Evolutionary conservation across 2,113 vertebrate genomes (phyloP).

Genomic region (Aplodontia rufa): DNA sequence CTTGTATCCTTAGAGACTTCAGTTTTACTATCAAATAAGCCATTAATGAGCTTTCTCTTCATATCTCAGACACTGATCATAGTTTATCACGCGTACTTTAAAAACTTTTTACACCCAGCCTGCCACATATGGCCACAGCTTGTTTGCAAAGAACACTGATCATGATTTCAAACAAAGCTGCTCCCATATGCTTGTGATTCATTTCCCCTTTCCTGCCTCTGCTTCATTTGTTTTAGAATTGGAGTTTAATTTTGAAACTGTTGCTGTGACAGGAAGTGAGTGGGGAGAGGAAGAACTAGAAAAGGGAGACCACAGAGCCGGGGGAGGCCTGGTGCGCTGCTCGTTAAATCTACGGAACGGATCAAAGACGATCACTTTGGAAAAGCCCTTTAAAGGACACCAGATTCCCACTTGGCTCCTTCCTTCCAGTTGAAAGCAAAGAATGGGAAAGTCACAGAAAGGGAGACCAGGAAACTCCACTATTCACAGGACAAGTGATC

Average conservation of each 20-base stretch:
- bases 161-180: slow-evolving; percentile 73
- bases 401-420: not conserved
- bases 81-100: slow-evolving; percentile 27
- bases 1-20: not conserved
- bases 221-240: slow-evolving; percentile 65
- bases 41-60: slow-evolving; percentile 22
- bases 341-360: not conserved
- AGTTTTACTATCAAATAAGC: not conserved
- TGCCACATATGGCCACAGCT: slow-evolving; percentile 58
- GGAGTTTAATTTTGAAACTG: slow-evolving; percentile 62
- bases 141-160: slow-evolving; percentile 75
- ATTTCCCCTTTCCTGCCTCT: slow-evolving; percentile 48
- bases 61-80: not conserved
- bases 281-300: not conserved
- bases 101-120: not conserved
- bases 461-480: not conserved
- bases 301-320: not conserved
- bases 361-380: not conserved
- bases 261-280: slow-evolving; percentile 56
- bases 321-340: not conserved
- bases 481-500: not conserved
- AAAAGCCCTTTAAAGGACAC: not conserved
- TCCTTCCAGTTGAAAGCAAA: not conserved
- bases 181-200: slow-evolving; percentile 69
- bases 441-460: not conserved